Evolutionary conservation across 1,140 invertebrate genomes (phyloP), one percentile per base, ranked within the genome.

Genomic region (Cotesia glomerata): DNA sequence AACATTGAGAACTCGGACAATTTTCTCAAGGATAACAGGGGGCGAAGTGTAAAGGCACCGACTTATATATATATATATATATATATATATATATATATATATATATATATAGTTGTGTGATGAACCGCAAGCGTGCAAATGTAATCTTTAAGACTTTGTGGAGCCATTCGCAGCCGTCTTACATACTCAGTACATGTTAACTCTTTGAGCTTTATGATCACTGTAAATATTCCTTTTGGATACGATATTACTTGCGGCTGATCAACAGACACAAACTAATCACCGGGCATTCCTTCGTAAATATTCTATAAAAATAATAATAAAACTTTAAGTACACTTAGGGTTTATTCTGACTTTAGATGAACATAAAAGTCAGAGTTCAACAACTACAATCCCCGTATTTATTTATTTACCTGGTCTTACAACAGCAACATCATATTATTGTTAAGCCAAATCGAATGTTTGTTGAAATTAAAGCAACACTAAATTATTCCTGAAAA

Each of bases 191-290:
- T 45, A 5, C 39, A 45, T 45, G 39, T 45, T 9, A 45, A 45
- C 39, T 45, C 39, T 56, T 18, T 58, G 58, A 35, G 68, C 51
- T 78, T 76, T 74, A 76, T 74, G 49, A 52, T 69, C 52, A 68
- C 36, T 71, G 72, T 75, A 78, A 77, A 78, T 77, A 75, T 73
- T 71, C 66, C 68, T 54, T 18, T 54, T 64, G 70, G 34, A 71
- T 71, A 63, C 26, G 26, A 26, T 26, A 26, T 26, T 26, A 63
- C 59, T 49, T 51, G 69, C 69, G 59, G 69, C 59, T 59, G 69
- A 71, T 71, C 69, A 71, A 71, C 62, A 63, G 58, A 51, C 62
- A 13, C 18, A 18, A 61, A 61, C n/a, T 56, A 18, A 61, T 61
- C 58, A 26, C 32, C 58, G 8, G 3, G 26, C 52, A 56, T 18